phyloP scores from a whole-genome alignment of 2,888 invertebrate species.

The Scaptomyza parva region DNA sequence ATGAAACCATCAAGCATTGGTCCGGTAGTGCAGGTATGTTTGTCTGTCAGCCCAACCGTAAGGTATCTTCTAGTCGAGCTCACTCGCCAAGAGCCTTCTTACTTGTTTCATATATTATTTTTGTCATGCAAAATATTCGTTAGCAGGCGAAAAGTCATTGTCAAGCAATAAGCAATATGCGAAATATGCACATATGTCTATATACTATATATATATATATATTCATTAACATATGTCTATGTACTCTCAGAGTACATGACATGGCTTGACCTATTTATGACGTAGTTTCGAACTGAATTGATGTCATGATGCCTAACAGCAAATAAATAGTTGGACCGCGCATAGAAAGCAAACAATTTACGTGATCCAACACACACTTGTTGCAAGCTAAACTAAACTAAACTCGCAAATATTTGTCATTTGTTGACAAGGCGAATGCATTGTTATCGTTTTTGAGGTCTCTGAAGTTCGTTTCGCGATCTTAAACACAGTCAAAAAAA shows the following conservation, averaged over 20 bases:
- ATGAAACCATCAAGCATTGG: no score
- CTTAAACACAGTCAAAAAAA: constrained; percentile 39
- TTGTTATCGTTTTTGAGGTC: constrained; percentile 39
- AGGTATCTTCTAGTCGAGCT: no score
- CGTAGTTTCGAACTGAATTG: constrained; percentile 4
- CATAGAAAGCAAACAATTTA: constrained; percentile 63
- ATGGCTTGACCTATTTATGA: constrained; percentile 30
- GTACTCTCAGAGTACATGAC: not conserved
- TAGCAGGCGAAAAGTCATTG: not conserved
- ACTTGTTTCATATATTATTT: no score
- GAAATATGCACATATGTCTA: not conserved
- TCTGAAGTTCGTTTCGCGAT: no score
- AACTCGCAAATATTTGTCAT: constrained; percentile 45
- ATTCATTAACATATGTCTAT: not conserved
- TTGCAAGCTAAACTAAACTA: constrained; percentile 18
- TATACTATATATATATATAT: not conserved
- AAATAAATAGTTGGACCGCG: constrained; percentile 12
- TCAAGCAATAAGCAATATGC: not conserved
- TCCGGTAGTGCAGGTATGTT: no score
- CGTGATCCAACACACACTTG: constrained; percentile 38
- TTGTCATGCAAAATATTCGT: no score
- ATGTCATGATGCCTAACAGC: constrained; percentile 10
- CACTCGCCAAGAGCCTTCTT: no score
- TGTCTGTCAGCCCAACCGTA: no score
- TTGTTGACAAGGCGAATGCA: constrained; percentile 49